These are phyloP conservation scores for Drosophila formosana DNA, from an alignment of 2,888 invertebrate species.

Conservation along the genomic window DNA sequence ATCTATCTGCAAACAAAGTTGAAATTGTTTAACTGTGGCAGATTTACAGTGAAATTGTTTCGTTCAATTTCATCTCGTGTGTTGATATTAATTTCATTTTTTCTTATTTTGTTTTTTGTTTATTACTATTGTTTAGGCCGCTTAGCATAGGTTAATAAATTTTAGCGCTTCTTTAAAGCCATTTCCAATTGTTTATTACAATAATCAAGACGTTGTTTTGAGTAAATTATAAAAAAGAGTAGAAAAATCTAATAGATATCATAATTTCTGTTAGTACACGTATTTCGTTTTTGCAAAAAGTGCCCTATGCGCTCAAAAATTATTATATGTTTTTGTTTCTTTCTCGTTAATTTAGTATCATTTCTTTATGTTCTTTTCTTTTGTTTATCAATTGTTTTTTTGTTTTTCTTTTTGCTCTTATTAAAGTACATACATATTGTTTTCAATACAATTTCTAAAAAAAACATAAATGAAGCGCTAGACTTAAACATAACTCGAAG, in stretches of 20 bases:
- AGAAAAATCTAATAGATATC: slow-evolving; percentile 80
- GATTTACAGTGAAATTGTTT: slow-evolving; percentile 62
- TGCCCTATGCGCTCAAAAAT: slow-evolving; percentile 80
- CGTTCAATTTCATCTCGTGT: slow-evolving; percentile 41
- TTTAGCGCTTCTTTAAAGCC: slow-evolving; percentile 58
- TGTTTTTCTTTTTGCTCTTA: slow-evolving; percentile 37
- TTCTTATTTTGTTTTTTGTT: slow-evolving; percentile 6
- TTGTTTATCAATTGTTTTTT: slow-evolving; percentile 25
- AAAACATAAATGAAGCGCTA: slow-evolving; percentile 67
- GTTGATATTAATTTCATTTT: slow-evolving; percentile 27
- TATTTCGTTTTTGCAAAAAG: slow-evolving; percentile 77
- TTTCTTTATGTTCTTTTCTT: slow-evolving; percentile 25
- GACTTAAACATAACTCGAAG: slow-evolving; percentile 67
- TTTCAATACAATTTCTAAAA: slow-evolving; percentile 68
- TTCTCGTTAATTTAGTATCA: slow-evolving; percentile 41
- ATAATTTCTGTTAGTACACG: slow-evolving; percentile 61
- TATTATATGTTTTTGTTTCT: slow-evolving; percentile 54
- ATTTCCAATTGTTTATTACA: slow-evolving; percentile 68
- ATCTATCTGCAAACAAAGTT: slow-evolving; percentile 46
- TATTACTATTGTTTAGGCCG: slow-evolving; percentile 54
- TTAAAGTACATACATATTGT: slow-evolving; percentile 57
- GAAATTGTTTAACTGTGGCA: slow-evolving; percentile 48
- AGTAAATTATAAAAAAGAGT: slow-evolving; percentile 80
- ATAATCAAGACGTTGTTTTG: slow-evolving; percentile 62
- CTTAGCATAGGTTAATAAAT: slow-evolving; percentile 68